phyloP scores from a whole-genome alignment of 1,140 invertebrate genomes.

The Rhopalosiphum padi region DNA sequence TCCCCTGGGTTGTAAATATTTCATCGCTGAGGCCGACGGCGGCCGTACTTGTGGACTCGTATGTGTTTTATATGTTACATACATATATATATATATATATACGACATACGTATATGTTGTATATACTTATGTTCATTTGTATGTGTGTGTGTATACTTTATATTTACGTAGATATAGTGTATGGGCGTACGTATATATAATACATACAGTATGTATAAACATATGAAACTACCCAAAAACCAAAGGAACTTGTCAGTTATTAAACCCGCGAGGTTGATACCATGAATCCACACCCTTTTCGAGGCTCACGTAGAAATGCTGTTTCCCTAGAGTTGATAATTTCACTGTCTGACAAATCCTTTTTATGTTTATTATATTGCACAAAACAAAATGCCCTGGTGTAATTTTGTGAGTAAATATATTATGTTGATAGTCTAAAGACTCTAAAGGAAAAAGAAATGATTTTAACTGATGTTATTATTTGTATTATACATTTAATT shows the following conservation, averaged over 20 bases:
- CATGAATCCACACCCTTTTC: constrained; percentile 39
- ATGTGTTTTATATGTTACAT: neutral
- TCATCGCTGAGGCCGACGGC: constrained; percentile 39
- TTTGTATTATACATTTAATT: neutral
- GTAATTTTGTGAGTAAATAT: constrained; percentile 20
- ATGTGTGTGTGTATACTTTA: neutral
- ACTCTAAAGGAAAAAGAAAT: neutral
- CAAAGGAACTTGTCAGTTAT: constrained; percentile 51
- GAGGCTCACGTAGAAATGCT: neutral
- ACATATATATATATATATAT: neutral
- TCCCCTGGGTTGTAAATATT: constrained; percentile 55
- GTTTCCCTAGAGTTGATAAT: constrained; percentile 37
- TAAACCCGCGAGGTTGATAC: constrained; percentile 51
- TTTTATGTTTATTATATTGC: constrained; percentile 4
- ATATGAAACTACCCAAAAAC: constrained; percentile 10
- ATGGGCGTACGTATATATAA: neutral
- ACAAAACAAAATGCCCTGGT: constrained; percentile 12
- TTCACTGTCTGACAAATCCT: constrained; percentile 34
- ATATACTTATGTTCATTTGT: neutral
- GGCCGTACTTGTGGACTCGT: neutral
- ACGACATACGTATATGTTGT: neutral
- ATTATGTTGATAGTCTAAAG: neutral
- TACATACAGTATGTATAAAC: neutral
- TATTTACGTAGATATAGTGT: neutral
- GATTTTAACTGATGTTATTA: neutral